Evolutionary conservation across 1,140 invertebrate genomes (phyloP), one percentile per base, ranked within the genome.

Genomic region (Pogonus chalceus): DNA sequence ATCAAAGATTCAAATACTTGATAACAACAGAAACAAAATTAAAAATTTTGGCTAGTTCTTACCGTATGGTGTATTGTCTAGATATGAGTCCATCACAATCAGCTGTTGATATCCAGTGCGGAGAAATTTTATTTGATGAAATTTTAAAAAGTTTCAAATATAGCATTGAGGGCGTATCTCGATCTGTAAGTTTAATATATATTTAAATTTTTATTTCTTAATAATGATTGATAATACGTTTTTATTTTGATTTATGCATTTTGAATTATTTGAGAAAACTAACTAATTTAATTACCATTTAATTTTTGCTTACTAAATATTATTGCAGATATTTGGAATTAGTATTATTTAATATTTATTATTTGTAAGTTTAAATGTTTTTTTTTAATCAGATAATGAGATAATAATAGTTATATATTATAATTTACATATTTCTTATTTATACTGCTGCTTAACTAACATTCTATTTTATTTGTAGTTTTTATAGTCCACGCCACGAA

Each of bases 71-170:
- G 20, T 88, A 86, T 70, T 84, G 86, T 63, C 71, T 92, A 49
- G 88, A 92, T 69, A 75, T 91, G 56, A 90, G 87, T 70, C 86
- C 88, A 18, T 90, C 88, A 2, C 74, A 84, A 54, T 79, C 84
- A 23, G 78, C 83, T 61, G 81, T 89, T 47, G 84, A 89, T 72
- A 79, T 84, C 59, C 76, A 82, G 59, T 73, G 77, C 65, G 81
- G 80, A 24, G 73, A 79, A 65, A 79, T 88, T 55, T 76, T 88
- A 24, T 79, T 84, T 59, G 84, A 86, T 67, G 80, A 85, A 65
- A 78, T 88, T 26, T 78, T 80, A 62, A 60, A 71, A 46, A 77
- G 79, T 39, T 75, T 87, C n/a, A 78, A 78, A 64, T 68, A 70
- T 56, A 84, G 80, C 68, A 68, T 88, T 35, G 75, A 79, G 62